phyloP scores from a whole-genome alignment of 2,888 invertebrate species.

The Gortyna flavago region DNA sequence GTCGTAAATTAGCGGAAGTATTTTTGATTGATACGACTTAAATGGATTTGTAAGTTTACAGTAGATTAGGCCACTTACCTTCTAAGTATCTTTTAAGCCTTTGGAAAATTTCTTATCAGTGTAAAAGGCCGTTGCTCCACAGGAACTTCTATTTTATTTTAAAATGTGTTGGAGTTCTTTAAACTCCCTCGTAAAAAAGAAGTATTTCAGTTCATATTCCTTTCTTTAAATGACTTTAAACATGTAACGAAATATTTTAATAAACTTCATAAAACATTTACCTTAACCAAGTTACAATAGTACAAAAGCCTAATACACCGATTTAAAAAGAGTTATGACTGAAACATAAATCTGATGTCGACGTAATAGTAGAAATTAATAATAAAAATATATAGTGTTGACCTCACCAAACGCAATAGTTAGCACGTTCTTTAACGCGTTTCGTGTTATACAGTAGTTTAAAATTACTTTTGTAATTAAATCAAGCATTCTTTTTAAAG shows the following conservation, averaged over 20 bases:
- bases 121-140: not conserved
- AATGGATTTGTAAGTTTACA: slow-evolving; percentile 77
- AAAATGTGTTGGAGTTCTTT: slow-evolving; percentile 24
- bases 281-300: slow-evolving; percentile 36
- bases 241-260: slow-evolving; percentile 23
- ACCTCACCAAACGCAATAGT: slow-evolving; percentile 65
- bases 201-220: not conserved
- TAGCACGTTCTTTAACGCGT: slow-evolving; percentile 71
- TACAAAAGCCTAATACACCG: slow-evolving; percentile 45
- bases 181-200: not conserved
- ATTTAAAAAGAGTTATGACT: slow-evolving; percentile 55
- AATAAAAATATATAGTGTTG: slow-evolving; percentile 54
- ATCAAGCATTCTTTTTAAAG: slow-evolving; percentile 82
- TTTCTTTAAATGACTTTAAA: slow-evolving; percentile 20
- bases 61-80: slow-evolving; percentile 47
- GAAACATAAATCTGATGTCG: slow-evolving; percentile 60
- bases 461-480: slow-evolving; percentile 83
- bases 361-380: slow-evolving; percentile 58
- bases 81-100: slow-evolving; percentile 41
- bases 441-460: slow-evolving; percentile 82
- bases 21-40: slow-evolving; percentile 86
- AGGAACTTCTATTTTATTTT: slow-evolving; percentile 9
- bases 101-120: slow-evolving; percentile 23
- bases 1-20: slow-evolving; percentile 85
- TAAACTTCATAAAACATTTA: slow-evolving; percentile 15